phyloP scores from a whole-genome alignment of 92 coral and sea anemone species.

The Meandrina meandrites region DNA sequence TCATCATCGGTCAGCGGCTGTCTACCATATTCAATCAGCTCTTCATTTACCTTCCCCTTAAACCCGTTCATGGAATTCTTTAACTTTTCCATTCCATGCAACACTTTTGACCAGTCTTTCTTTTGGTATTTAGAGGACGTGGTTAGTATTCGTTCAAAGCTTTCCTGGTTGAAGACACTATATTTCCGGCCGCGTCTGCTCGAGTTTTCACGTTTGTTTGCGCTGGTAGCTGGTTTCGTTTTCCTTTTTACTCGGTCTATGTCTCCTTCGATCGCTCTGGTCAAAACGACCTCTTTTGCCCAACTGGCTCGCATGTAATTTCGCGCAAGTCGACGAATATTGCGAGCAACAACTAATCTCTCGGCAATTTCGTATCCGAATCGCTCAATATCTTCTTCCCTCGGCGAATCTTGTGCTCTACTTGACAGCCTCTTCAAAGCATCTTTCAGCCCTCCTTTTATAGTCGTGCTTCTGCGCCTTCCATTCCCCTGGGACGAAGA shows the following conservation, averaged over 20 bases:
- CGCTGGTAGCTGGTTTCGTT: background rate
- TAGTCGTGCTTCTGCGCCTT: conserved; percentile 34
- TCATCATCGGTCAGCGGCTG: background rate
- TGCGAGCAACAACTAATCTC: conserved; percentile 52
- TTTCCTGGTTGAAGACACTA: conserved; percentile 40
- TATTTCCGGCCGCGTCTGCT: conserved; percentile 29
- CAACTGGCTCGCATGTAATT: conserved; percentile 59
- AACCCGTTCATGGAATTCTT: conserved; percentile 31
- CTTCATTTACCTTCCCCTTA: conserved; percentile 15
- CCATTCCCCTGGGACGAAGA: conserved; percentile 23
- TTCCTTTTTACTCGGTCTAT: conserved; percentile 46
- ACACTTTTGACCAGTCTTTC: conserved; percentile 70
- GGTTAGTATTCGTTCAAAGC: conserved; percentile 43
- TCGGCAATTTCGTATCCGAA: conserved; percentile 72
- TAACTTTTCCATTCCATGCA: conserved; percentile 48
- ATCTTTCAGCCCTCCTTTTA: conserved; percentile 7
- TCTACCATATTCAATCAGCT: background rate
- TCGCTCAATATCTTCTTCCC: conserved; percentile 58
- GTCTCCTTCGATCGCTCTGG: conserved; percentile 76
- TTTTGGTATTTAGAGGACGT: conserved; percentile 56
- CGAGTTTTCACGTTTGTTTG: background rate
- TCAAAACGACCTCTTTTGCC: conserved; percentile 75
- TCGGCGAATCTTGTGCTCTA: conserved; percentile 20
- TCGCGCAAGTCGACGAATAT: conserved; percentile 52
- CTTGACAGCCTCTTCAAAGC: background rate